Evolutionary conservation across 1,140 invertebrate species (phyloP), one percentile per base, ranked within the genome.

Genomic region (Portunus trituberculatus): DNA sequence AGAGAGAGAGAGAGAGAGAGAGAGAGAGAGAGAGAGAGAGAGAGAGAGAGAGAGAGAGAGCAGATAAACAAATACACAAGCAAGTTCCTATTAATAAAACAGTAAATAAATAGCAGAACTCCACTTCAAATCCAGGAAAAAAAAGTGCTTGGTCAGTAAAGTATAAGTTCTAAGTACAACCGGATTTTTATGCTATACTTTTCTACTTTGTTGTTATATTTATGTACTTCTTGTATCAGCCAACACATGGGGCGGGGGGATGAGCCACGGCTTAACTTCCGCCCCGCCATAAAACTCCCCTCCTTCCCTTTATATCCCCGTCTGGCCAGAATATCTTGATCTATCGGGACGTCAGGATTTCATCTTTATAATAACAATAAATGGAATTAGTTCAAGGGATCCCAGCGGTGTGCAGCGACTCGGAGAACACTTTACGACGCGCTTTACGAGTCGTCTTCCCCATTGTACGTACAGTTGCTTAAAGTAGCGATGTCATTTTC

Each of bases 321-420:
- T 20, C 67, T 76, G 67, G 67, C 67, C 67, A 76, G 67, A 76
- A 76, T 76, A 76, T 76, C 67, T 76, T 76, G 20, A 76, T 76
- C 67, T 76, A 76, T 76, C 67, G 67, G 67, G 67, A 76, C 20
- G 67, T 76, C 67, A 76, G 67, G 67, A 76, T 76, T 59, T 39
- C n/a, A 91, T 59, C 52, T 28, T 91, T 91, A 46, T 59, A 32
- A 32, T 91, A n/a, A 76, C 29, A 12, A 91, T 76, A 91, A 76
- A 91, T 32, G 25, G 59, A 76, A 46, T 48, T 91, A 14, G 52
- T 20, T 31, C 2, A 20, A 10, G 25, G 46, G 59, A 59, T 29
- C 28, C 46, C 46, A 29, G 31, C 90, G 90, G 39, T 20, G 14
- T 32, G 59, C 48, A 31, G 52, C 90, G 52, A 76, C 20, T 31